These are phyloP conservation scores for Pyralis farinalis DNA, from an alignment of 2,888 invertebrate species.

Conservation along the genomic window DNA sequence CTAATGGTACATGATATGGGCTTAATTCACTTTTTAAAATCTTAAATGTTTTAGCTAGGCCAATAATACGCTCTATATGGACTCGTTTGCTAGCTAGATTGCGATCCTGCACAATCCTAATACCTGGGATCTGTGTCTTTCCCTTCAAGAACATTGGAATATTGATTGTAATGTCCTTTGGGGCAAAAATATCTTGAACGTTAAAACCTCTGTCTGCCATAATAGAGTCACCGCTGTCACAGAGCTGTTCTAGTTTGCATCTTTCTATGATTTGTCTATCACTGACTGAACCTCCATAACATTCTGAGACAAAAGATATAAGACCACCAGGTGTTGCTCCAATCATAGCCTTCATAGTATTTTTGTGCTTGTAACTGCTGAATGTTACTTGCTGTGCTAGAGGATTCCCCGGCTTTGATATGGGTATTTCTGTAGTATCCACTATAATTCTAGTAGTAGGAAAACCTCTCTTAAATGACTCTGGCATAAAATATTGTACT, in stretches of 20 bases:
- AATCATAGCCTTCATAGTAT: constrained; percentile 15
- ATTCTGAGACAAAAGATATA: constrained; percentile 1
- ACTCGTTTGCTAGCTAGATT: neutral
- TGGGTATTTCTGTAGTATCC: constrained; percentile 12
- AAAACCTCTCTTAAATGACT: constrained; percentile 6
- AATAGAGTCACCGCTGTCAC: constrained; percentile 3
- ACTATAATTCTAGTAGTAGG: constrained; percentile 8
- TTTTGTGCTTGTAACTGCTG: constrained; percentile 14
- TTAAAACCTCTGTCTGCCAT: constrained; percentile 5
- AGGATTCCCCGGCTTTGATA: constrained; percentile 11
- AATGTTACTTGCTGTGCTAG: constrained; percentile 13
- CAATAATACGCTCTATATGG: neutral
- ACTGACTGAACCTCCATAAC: neutral
- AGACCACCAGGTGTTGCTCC: constrained; percentile 16
- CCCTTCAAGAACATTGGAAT: neutral
- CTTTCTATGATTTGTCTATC: neutral
- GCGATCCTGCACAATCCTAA: neutral
- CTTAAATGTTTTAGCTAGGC: neutral
- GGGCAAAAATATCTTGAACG: neutral
- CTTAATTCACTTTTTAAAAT: neutral
- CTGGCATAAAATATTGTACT: constrained; percentile 14
- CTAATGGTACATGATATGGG: neutral
- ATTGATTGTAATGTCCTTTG: neutral
- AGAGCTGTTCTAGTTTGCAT: neutral
- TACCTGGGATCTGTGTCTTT: neutral